Base-by-base conservation (phyloP, 2,888 invertebrate genomes). In the Gerosis bhagava region DNA sequence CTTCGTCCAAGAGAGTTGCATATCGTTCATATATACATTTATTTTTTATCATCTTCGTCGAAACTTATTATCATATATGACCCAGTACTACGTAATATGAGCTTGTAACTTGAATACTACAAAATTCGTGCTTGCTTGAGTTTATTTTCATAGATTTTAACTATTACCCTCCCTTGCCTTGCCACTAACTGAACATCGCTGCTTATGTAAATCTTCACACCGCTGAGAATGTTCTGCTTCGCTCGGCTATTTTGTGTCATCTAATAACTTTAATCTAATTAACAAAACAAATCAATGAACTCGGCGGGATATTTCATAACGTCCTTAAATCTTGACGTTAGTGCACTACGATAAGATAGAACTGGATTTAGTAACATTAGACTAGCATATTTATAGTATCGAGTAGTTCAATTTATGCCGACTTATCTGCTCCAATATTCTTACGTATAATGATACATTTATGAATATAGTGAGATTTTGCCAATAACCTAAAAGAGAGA, bases 221-320 rank as follows among this genome's bases (percentile, higher is more conserved):
- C 70, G 86, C 87, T 88, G 84, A 84, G 86, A 83, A 86, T 88
- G 87, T 69, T 84, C 84, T 83, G 88, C 87, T 88, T 88, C 77
- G 84, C 82, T 77, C 79, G 80, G 77, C 78, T 77, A 66, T 74
- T 69, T 69, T 60, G 50, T 42, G 32, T 35, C 40, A 41, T 15
- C 25, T 22, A 32, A 28, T 51, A 28, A n/a, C 32, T 15, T 12
- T 15, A 19, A 42, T 49, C 26, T 49, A 41, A 35, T 24, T 36
- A 28, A 44, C 28, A 35, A 43, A 15, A 1, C 2, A 28, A 15
- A 13, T 26, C 32, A 46, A 59, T 57, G 56, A 66, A 73, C 77
- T 77, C 76, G 80, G 81, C 77, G 79, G 81, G 76, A 75, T 76
- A 68, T 70, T 66, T 51, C 54, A 57, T 60, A 65, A 62, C 63